Evolutionary conservation across 2,888 invertebrate species (phyloP).

Genomic region (Eristalis intricaria): DNA sequence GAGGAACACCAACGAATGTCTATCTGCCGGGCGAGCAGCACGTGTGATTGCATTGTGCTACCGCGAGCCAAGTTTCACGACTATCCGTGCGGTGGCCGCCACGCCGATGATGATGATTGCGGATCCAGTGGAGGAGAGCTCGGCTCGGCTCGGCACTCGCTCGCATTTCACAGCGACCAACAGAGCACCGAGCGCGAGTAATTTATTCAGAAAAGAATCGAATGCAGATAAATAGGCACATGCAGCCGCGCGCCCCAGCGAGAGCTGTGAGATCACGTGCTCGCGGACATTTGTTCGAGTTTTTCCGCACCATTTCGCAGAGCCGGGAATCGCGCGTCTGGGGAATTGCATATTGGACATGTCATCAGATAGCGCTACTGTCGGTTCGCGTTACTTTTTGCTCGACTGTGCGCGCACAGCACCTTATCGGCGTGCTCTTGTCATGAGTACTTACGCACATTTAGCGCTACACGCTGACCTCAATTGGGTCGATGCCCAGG

Average conservation of each 20-base stretch:
- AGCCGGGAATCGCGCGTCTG: constrained; percentile 27
- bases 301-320: constrained; percentile 57
- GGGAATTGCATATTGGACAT: constrained; percentile 57
- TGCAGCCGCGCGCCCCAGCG: constrained; percentile 33
- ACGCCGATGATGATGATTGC: constrained; percentile 47
- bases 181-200: constrained; percentile 34
- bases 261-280: constrained; percentile 50
- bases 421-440: constrained; percentile 58
- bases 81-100: not conserved
- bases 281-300: constrained; percentile 61
- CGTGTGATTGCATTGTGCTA: constrained; percentile 28
- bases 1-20: not conserved
- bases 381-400: constrained; percentile 24
- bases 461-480: constrained; percentile 48
- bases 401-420: not conserved
- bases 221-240: constrained; percentile 63
- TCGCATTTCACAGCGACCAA: constrained; percentile 30
- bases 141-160: not conserved
- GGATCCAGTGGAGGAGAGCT: constrained; percentile 42
- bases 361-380: constrained; percentile 31
- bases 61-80: not conserved
- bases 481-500: constrained; percentile 46
- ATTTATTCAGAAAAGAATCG: constrained; percentile 58
- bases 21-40: not conserved
- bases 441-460: constrained; percentile 68